Evolutionary conservation across 2,888 invertebrate genomes (phyloP), one percentile per base, ranked within the genome.

Genomic region (Drosophila ustulata): DNA sequence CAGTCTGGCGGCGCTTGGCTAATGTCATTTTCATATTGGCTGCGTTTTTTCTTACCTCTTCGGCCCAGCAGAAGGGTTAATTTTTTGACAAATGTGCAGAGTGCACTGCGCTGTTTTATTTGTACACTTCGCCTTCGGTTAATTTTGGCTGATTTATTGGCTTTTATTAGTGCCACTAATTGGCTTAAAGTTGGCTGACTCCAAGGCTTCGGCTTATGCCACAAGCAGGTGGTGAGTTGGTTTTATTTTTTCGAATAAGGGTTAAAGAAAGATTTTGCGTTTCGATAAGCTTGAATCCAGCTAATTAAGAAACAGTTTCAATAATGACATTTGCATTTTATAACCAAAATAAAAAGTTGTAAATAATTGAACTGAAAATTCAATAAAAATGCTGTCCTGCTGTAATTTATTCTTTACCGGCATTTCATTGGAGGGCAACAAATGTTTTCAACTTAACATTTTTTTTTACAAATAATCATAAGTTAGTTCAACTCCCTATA

Each of bases 11-110:
- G 77, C 72, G 80, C 70, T 82, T 69, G 80, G 72, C 89, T 88
- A 83, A 83, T 88, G 77, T 72, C 77, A 80, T 89, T 89, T 84
- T 83, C 82, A 84, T 89, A 78, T 61, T 64, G 70, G 64, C 56
- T 68, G 66, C 59, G 56, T 75, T 66, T 66, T 65, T 66, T 62
- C 43, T 34, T 62, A 51, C 58, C 74, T 57, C 43, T 55, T 56
- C n/a, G 37, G 37, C 5, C 5, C 37, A 11, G 37, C 46, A 37
- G 66, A 75, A 67, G 82, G 83, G 71, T 85, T 76, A 82, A 72
- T 71, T 71, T 70, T 53, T 66, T 69, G 76, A 59, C 61, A 89
- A 83, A 73, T 83, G 78, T 66, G 77, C 65, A 9, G 59, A 71
- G 70, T 85, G 88, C 78, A 71, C 46, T 46, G 34, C 57, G 51